phyloP scores from a whole-genome alignment of 2,888 invertebrate genomes.

The Alloscopus bannaensis region DNA sequence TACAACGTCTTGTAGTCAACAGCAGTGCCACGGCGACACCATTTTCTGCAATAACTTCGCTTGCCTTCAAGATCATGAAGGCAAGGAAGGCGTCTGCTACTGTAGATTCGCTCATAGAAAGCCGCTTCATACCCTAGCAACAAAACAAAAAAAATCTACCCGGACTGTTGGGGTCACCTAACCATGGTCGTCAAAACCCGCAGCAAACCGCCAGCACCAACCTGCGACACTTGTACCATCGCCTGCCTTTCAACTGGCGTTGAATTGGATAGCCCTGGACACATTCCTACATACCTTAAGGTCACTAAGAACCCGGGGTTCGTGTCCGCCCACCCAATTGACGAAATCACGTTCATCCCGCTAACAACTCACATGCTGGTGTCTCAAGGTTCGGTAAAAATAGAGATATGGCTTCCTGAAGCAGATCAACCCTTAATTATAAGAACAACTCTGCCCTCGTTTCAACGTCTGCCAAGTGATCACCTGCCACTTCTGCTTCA shows the following conservation, averaged over 20 bases:
- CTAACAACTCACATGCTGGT: conserved; percentile 37
- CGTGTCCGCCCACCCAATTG: conserved; percentile 15
- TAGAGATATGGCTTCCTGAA: conserved; percentile 36
- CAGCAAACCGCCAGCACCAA: background rate
- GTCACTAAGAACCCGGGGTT: conserved; percentile 47
- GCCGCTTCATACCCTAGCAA: background rate
- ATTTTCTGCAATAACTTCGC: conserved; percentile 21
- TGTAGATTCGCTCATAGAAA: background rate
- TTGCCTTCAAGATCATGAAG: background rate
- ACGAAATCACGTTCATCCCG: background rate
- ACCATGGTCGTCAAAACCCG: background rate
- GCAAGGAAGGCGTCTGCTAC: background rate
- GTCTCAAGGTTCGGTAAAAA: background rate
- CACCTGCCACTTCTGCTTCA: conserved; percentile 30
- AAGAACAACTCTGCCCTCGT: conserved; percentile 19
- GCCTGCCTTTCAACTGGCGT: conserved; percentile 24
- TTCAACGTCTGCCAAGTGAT: conserved; percentile 17
- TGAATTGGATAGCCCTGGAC: conserved; percentile 13
- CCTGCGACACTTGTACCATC: conserved; percentile 16
- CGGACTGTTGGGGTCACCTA: conserved; percentile 27
- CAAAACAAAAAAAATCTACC: background rate
- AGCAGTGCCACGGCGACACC: conserved; percentile 19
- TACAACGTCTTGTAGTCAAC: background rate
- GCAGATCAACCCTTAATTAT: conserved; percentile 16
- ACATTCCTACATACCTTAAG: conserved; percentile 25